Evolutionary conservation across 1,140 invertebrate genomes (phyloP).

Genomic region (Eubasilissa regina): DNA sequence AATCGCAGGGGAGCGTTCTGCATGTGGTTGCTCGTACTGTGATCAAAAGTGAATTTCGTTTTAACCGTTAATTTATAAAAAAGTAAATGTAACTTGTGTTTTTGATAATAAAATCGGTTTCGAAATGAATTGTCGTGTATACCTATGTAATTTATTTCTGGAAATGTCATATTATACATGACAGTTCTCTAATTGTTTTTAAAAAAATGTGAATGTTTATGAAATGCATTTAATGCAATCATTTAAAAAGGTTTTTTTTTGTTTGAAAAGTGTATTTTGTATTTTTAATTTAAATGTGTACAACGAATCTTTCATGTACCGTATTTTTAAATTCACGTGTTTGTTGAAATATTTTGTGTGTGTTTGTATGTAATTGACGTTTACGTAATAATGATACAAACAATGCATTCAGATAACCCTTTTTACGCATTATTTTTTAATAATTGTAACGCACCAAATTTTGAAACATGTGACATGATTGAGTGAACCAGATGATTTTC

Average conservation of each 20-base stretch:
- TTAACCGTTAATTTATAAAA: conserved; percentile 16
- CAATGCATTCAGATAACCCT: background rate
- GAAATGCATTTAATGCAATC: conserved; percentile 1
- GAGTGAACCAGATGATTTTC: too few species aligned
- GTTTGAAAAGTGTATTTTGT: background rate
- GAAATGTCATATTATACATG: background rate
- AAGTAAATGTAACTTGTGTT: conserved; percentile 15
- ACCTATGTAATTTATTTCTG: background rate
- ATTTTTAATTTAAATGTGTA: background rate
- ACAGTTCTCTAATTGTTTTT: conserved; percentile 5
- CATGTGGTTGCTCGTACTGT: background rate
- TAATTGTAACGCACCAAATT: too few species aligned
- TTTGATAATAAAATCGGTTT: conserved; percentile 4
- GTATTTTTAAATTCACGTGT: too few species aligned
- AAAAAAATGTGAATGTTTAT: background rate
- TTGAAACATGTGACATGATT: too few species aligned
- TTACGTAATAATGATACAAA: conserved; percentile 21
- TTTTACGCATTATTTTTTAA: too few species aligned
- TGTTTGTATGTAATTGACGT: conserved; percentile 8
- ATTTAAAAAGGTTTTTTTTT: background rate
- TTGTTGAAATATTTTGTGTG: too few species aligned
- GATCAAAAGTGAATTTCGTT: background rate
- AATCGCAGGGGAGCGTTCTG: background rate
- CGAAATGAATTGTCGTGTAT: too few species aligned
- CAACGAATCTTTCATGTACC: too few species aligned